phyloP scores from a whole-genome alignment of 2,113 vertebrate species.

The Eulemur macaco region DNA sequence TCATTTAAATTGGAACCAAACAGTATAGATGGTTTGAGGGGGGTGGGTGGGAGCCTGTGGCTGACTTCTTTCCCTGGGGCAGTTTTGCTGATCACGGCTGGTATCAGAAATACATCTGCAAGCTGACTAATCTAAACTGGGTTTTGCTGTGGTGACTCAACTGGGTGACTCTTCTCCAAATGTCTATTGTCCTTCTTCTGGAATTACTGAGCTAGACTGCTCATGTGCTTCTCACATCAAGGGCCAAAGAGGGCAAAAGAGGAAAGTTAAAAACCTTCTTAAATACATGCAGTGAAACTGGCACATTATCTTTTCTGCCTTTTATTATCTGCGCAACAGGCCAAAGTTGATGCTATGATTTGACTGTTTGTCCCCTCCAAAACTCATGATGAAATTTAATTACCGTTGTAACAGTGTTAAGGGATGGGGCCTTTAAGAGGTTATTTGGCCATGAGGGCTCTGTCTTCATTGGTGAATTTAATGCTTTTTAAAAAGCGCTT shows the following conservation, averaged over 20 bases:
- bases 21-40: no score
- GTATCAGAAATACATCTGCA: neutral
- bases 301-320: neutral
- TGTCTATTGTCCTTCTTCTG: neutral
- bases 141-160: neutral
- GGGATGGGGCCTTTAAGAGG: neutral
- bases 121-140: neutral
- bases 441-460: neutral
- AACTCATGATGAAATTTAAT: neutral
- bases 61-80: neutral
- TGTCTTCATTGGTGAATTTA: neutral
- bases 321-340: neutral
- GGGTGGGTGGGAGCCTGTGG: rapidly evolving
- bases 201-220: neutral
- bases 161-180: neutral
- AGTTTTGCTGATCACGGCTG: neutral
- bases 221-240: neutral
- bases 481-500: neutral
- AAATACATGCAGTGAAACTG: neutral
- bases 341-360: neutral
- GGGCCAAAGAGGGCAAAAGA: neutral
- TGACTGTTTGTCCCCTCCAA: neutral
- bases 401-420: neutral
- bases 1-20: neutral
- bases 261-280: neutral